phyloP scores from a whole-genome alignment of 2,113 vertebrate species.

The Gopherus flavomarginatus region DNA sequence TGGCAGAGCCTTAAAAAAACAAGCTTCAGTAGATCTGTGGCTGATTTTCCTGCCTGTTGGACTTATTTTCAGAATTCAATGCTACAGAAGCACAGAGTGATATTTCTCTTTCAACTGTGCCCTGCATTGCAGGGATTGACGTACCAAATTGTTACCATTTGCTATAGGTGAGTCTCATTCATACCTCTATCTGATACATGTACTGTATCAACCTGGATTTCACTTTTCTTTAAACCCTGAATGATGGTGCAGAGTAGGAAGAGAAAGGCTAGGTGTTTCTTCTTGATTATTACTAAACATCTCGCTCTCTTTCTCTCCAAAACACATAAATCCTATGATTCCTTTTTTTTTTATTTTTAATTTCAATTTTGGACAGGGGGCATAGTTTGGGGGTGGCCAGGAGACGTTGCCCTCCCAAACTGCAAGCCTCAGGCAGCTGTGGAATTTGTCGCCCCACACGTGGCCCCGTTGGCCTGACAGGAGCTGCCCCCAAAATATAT shows the following conservation, averaged over 20 bases:
- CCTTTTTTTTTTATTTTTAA: neutral
- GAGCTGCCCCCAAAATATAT: neutral
- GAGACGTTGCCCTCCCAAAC: neutral
- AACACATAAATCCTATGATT: neutral
- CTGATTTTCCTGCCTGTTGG: neutral
- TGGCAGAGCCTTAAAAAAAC: neutral
- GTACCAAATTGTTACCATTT: neutral
- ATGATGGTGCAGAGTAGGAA: neutral
- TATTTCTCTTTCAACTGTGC: neutral
- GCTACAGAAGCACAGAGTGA: neutral
- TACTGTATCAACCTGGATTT: neutral
- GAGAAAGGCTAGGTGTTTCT: constrained; percentile 2
- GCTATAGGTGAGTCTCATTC: neutral
- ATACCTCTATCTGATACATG: neutral
- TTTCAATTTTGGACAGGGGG: neutral
- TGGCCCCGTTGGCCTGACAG: neutral
- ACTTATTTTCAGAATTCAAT: neutral
- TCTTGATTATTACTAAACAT: neutral
- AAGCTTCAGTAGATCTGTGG: neutral
- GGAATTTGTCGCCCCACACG: neutral
- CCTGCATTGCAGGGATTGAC: neutral
- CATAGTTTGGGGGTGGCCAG: neutral
- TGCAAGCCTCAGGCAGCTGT: neutral
- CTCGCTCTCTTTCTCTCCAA: neutral
- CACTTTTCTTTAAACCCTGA: neutral